phyloP scores from a whole-genome alignment of 2,888 invertebrate species.

The Hemistola chrysoprasaria region DNA sequence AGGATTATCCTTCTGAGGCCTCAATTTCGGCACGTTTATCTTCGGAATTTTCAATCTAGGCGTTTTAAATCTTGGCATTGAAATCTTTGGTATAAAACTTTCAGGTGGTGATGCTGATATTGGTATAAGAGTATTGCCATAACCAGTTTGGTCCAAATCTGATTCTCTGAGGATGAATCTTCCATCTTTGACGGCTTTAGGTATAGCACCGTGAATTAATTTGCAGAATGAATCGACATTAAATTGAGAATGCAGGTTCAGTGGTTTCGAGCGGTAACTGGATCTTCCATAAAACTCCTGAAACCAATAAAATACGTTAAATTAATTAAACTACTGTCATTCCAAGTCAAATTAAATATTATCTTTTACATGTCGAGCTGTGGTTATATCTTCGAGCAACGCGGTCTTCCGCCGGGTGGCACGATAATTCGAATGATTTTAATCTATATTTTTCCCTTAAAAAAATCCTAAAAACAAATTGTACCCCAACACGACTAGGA shows the following conservation, averaged over 20 bases:
- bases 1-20: constrained; percentile 29
- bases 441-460: too few relatives aligned
- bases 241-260: constrained; percentile 33
- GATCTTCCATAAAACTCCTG: constrained; percentile 30
- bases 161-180: constrained; percentile 51
- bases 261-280: constrained; percentile 19
- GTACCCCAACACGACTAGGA: too few relatives aligned
- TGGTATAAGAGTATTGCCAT: constrained; percentile 51
- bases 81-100: constrained; percentile 49
- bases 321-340: not conserved
- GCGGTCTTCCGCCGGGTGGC: too few relatives aligned
- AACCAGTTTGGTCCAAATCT: constrained; percentile 51
- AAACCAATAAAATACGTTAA: constrained; percentile 11
- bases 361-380: too few relatives aligned
- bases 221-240: constrained; percentile 61
- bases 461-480: too few relatives aligned
- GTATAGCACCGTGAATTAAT: constrained; percentile 63
- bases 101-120: constrained; percentile 55
- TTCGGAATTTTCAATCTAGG: constrained; percentile 50
- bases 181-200: constrained; percentile 62
- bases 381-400: too few relatives aligned
- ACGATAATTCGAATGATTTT: too few relatives aligned
- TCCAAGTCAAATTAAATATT: too few relatives aligned
- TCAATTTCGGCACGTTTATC: constrained; percentile 53
- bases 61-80: constrained; percentile 40